These are phyloP conservation scores for Aphelenchoides besseyi DNA, from an alignment of 1,140 invertebrate genomes.

Conservation along the genomic window DNA sequence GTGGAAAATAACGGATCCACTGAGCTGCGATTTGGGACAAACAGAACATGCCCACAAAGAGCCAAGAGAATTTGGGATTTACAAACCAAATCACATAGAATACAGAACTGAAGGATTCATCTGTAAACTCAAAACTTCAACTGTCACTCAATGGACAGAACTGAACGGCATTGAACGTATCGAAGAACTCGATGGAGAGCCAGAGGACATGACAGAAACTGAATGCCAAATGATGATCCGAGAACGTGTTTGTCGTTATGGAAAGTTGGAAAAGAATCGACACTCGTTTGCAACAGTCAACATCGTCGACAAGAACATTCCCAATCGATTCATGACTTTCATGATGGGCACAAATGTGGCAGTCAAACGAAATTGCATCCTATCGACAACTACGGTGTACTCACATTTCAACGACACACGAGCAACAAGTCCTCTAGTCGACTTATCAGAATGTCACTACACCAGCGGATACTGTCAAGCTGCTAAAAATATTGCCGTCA, in stretches of 20 bases:
- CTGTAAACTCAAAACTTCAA: neutral
- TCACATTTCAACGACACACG: neutral
- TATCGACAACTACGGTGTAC: neutral
- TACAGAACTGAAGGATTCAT: neutral
- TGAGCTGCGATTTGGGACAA: too few relatives aligned
- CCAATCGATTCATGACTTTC: neutral
- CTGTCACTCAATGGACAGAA: neutral
- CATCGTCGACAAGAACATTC: neutral
- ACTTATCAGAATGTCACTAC: neutral
- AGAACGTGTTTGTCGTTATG: neutral
- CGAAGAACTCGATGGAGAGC: neutral
- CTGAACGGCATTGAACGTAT: neutral
- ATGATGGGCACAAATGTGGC: neutral
- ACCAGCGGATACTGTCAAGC: neutral
- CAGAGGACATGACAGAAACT: neutral
- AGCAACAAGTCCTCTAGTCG: neutral
- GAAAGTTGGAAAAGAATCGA: neutral
- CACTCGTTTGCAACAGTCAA: neutral
- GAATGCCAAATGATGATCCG: neutral
- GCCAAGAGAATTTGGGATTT: neutral
- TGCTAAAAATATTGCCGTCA: neutral
- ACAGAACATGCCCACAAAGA: too few relatives aligned
- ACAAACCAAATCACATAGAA: slow-evolving; percentile 1
- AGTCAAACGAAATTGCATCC: neutral
- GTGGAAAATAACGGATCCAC: slow-evolving; percentile 4